Evolutionary conservation across 2,888 invertebrate genomes (phyloP).

Genomic region (Metalampra italica): DNA sequence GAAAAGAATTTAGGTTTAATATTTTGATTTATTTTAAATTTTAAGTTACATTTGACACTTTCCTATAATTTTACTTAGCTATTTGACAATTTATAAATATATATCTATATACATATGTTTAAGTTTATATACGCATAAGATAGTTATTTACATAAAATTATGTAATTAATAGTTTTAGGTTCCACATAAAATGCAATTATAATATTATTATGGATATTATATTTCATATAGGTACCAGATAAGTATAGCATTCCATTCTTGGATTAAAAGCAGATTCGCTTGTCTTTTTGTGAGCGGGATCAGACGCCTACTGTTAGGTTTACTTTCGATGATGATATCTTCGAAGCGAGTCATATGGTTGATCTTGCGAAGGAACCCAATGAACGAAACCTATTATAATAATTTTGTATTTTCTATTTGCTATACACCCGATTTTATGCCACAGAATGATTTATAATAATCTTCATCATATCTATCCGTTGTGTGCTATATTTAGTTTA

Average conservation of each 20-base stretch:
- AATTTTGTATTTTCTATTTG: no score
- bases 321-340: no score
- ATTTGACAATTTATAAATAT: slow-evolving; percentile 5
- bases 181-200: not conserved
- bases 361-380: no score
- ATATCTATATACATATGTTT: slow-evolving; percentile 1
- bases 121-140: slow-evolving; percentile 4
- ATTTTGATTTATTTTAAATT: slow-evolving; percentile 14
- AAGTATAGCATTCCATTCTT: not conserved
- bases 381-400: no score
- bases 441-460: no score
- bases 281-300: no score
- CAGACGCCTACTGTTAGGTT: no score
- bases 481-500: not conserved
- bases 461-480: not conserved
- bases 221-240: not conserved
- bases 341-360: no score
- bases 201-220: not conserved
- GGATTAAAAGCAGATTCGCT: not conserved
- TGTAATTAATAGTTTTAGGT: slow-evolving; percentile 1
- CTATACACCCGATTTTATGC: no score
- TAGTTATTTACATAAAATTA: slow-evolving; percentile 3
- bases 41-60: slow-evolving; percentile 15
- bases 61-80: slow-evolving; percentile 1
- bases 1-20: slow-evolving; percentile 16